Evolutionary conservation across 2,797 vertebrate genomes (phyloP).

Genomic region (Halcyon chelicuti): DNA sequence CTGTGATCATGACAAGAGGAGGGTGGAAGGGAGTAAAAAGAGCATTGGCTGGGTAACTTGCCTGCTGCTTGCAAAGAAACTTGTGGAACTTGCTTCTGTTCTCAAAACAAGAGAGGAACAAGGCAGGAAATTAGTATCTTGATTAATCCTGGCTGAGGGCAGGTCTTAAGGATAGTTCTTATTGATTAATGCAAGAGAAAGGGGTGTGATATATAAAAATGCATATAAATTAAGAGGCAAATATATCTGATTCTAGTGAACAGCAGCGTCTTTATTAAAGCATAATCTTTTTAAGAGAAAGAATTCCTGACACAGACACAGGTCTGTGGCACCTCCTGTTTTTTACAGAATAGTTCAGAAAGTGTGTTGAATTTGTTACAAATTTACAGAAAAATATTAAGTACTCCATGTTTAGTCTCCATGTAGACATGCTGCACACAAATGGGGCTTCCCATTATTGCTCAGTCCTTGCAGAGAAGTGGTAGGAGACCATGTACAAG

Average conservation of each 20-base stretch:
- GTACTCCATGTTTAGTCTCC: neutral
- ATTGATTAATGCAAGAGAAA: neutral
- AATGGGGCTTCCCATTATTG: neutral
- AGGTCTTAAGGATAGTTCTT: neutral
- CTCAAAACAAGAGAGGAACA: neutral
- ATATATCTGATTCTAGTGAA: neutral
- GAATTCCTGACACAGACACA: neutral
- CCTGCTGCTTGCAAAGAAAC: neutral
- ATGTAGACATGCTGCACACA: fast-evolving
- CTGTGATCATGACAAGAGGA: neutral
- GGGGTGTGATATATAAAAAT: neutral
- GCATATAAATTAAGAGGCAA: neutral
- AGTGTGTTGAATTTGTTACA: neutral
- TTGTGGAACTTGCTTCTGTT: neutral
- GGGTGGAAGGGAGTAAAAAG: no score
- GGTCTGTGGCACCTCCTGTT: neutral
- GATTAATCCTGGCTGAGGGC: neutral
- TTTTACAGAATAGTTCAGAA: neutral
- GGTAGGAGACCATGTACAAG: neutral
- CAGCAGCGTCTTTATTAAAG: neutral
- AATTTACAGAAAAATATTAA: neutral
- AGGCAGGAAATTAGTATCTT: neutral
- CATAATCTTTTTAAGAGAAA: neutral
- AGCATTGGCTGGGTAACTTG: neutral
- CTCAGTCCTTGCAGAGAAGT: neutral